These are phyloP conservation scores for Crotophaga sulcirostris DNA, from an alignment of 2,113 vertebrate species.

Conservation along the genomic window DNA sequence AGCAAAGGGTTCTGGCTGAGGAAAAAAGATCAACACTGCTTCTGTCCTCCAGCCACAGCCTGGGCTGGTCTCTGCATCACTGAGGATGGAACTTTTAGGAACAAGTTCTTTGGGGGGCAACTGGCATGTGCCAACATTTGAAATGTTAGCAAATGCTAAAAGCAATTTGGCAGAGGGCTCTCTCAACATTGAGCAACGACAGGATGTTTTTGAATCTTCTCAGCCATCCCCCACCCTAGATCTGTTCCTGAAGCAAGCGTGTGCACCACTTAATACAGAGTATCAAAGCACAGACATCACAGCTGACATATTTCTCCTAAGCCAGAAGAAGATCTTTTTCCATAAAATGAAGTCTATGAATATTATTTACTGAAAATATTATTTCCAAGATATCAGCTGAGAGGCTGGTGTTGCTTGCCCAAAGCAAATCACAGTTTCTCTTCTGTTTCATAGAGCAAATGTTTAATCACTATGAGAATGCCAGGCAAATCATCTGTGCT, in stretches of 20 bases:
- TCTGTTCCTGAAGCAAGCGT: background rate
- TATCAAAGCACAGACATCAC: background rate
- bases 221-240: background rate
- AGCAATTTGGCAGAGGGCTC: background rate
- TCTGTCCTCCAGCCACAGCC: background rate
- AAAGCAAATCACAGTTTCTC: background rate
- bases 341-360: background rate
- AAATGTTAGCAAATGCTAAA: background rate
- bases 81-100: background rate
- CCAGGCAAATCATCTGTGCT: background rate
- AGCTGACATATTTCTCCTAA: background rate
- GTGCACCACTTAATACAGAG: background rate
- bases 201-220: background rate
- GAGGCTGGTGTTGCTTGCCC: background rate
- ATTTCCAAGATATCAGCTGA: background rate
- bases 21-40: background rate
- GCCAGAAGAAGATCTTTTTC: background rate
- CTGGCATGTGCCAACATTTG: background rate
- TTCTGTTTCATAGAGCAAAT: background rate
- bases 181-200: fast-evolving
- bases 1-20: background rate
- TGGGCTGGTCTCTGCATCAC: background rate
- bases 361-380: background rate
- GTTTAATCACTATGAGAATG: background rate
- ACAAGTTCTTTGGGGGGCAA: background rate